Percentiles rank a stretch among this genome's conserved stretches.
These are phyloP conservation scores for Eupithecia dodoneata DNA, from an alignment of 2,888 invertebrate genomes.

Conservation along the genomic window DNA sequence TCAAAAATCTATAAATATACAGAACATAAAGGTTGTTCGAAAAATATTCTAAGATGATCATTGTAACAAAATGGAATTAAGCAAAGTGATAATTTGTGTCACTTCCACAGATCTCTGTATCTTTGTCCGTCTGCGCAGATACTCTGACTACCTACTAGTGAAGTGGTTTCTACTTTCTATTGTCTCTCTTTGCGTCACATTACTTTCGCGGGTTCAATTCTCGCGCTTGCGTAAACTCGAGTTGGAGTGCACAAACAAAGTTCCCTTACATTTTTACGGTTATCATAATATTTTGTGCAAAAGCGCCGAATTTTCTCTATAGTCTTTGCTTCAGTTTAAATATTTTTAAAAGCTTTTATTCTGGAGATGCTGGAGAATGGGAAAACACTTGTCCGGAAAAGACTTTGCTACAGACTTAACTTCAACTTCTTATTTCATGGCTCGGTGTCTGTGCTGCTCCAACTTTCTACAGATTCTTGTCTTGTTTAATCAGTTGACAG, in stretches of 20 bases:
- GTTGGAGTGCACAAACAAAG: neutral
- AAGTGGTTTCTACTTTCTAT: constrained; percentile 26
- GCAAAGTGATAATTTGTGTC: neutral
- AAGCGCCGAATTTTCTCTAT: neutral
- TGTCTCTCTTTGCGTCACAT: constrained; percentile 20
- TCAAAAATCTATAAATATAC: no score
- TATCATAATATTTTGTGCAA: neutral
- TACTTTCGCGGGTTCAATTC: constrained; percentile 29
- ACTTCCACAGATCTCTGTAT: neutral
- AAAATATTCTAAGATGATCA: no score
- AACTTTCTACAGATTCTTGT: no score
- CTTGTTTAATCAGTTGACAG: no score
- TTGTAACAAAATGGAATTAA: no score
- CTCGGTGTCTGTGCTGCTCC: no score
- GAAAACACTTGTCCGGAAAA: no score
- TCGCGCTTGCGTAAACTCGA: constrained; percentile 1
- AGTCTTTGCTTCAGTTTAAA: neutral
- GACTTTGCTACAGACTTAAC: no score
- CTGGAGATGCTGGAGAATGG: neutral
- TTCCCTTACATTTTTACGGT: neutral
- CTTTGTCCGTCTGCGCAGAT: neutral
- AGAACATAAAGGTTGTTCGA: no score
- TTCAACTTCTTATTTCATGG: no score
- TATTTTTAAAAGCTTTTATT: neutral
- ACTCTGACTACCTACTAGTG: constrained; percentile 23